A percentile compares a stretch with the other conserved stretches of the same genome.
Conservation (phyloP, 1,140 invertebrate species). For the Drosophila ohnishii region DNA sequence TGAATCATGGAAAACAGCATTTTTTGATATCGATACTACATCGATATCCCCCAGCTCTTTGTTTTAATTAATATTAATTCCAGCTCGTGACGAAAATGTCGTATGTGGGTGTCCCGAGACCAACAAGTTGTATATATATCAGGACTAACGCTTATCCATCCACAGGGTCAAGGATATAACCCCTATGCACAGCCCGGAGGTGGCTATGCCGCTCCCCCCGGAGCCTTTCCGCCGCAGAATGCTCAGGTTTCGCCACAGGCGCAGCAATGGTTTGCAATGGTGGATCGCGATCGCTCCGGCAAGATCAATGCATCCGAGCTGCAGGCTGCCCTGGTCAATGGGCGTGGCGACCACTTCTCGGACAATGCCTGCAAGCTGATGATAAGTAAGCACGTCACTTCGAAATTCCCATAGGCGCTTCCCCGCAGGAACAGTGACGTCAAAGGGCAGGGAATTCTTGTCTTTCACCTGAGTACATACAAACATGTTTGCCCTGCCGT, state of each 20-base stretch:
- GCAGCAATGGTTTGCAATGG: slow-evolving; percentile 91
- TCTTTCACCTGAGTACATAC: neutral
- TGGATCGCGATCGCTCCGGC: slow-evolving; percentile 92
- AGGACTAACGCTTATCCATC: neutral
- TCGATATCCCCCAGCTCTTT: neutral
- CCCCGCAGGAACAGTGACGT: slow-evolving; percentile 9
- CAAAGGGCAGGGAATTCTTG: slow-evolving; percentile 4
- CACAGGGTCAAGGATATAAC: slow-evolving; percentile 72
- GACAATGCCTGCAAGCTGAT: slow-evolving; percentile 93
- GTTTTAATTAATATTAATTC: slow-evolving; percentile 32
- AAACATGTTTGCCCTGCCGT: slow-evolving; percentile 37
- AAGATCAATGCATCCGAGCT: slow-evolving; percentile 91
- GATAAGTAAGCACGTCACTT: slow-evolving; percentile 87
- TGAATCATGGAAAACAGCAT: no score
- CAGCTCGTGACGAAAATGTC: slow-evolving; percentile 57
- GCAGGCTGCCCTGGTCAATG: slow-evolving; percentile 92
- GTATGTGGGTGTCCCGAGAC: slow-evolving; percentile 52
- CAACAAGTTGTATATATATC: neutral
- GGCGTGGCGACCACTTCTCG: slow-evolving; percentile 93
- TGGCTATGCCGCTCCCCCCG: slow-evolving; percentile 74
- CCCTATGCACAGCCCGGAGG: slow-evolving; percentile 60
- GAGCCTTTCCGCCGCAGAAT: slow-evolving; percentile 80
- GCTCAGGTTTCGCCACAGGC: slow-evolving; percentile 86
- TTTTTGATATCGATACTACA: neutral
- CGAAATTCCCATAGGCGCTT: slow-evolving; percentile 28